Base-by-base conservation (phyloP, 2,797 vertebrate genomes). In the Molossus alvarezi region DNA sequence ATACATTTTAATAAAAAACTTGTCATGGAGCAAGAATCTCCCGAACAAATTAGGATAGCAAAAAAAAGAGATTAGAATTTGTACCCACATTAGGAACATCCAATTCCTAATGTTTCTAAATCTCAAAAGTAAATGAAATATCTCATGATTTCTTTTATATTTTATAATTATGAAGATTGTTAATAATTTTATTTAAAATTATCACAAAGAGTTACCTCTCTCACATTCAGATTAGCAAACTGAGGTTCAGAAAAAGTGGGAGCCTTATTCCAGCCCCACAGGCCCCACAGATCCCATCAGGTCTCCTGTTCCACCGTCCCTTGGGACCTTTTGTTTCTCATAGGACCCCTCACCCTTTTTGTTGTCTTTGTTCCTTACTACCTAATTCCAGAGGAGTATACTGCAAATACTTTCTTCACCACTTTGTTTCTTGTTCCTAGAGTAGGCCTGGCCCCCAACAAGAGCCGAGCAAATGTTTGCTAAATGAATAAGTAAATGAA, bases 281-380 rank as follows among this genome's bases (percentile, higher is more conserved):
- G 53, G 15, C 0, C 9, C 10, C 53, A 27, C 6, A 88, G 77
- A 69, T 53, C n/a, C 15, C 20, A 1, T 67, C 51, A 41, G 4
- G 0, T 87, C 51, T 60, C 41, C 41, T 69, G 3, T 41, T 41
- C 57, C 17, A 1, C 15, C 8, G 5, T 67, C 20, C 67, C 58
- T 29, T 2, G 5, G 11, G 12, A 41, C 18, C 5, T 15, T 41
- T 8, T 5, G 20, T 3, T 67, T 76, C 11, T 88, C 37, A 2
- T 0, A n/a, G 9, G 53, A 21, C 25, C 3, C 5, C 11, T 18
- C 1, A 4, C 0, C 18, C 18, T 60, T 27, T 53, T 41, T 41
- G 41, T 67, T 86, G 57, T n/a, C 67, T 81, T 48, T 37, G 9
- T 33, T 60, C 18, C 60, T 18, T 20, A 5, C 2, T 60, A 41